Evolutionary conservation across 2,888 invertebrate species (phyloP), one percentile per base, ranked within the genome.

Genomic region (Cryptophagus acutangulus): DNA sequence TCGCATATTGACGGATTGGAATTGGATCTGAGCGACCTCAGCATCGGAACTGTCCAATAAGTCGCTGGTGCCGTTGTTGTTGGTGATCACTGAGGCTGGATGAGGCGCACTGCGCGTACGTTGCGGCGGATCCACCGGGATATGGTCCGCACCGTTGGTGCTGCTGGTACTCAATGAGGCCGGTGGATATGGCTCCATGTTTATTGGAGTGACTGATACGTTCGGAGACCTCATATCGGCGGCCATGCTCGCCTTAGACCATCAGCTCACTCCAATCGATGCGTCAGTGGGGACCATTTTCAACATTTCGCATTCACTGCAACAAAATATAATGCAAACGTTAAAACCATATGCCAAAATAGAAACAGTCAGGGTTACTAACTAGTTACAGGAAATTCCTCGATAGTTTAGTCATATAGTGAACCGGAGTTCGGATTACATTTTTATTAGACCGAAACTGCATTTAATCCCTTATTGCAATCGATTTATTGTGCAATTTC

Each of bases 201-300:
- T 86, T 71, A 87, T 87, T 54, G 85, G 84, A 53, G 87, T 87
- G 61, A 87, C 86, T 44, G 87, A 86, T 42, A 87, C 82, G 74
- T 87, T 77, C 41, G 68, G 67, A 36, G 69, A 67, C 57, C 69
- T 50, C 68, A 69, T 68, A 49, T 69, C 67, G 47, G 67, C 59
- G 51, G 69, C 67, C 66, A 67, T 67, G 25, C 53, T 57, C 55
- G 57, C 58, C 55, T 51, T 52, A 36, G 61, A 66, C n/a, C n/a
- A n/a, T 68, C 68, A 69, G 66, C 69, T 68, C 48, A 59, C 61
- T 57, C 62, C 60, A 40, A 55, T 55, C 48, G 51, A 40, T 43
- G 46, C 41, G 29, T 45, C 43, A 37, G 48, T 46, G 39, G 49
- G 16, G 47, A 51, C 43, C 52, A 55, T 51, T 35, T 12, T 6